These are phyloP conservation scores for Gymnoscelis rufifasciata DNA, from an alignment of 2,888 invertebrate genomes.

Conservation along the genomic window DNA sequence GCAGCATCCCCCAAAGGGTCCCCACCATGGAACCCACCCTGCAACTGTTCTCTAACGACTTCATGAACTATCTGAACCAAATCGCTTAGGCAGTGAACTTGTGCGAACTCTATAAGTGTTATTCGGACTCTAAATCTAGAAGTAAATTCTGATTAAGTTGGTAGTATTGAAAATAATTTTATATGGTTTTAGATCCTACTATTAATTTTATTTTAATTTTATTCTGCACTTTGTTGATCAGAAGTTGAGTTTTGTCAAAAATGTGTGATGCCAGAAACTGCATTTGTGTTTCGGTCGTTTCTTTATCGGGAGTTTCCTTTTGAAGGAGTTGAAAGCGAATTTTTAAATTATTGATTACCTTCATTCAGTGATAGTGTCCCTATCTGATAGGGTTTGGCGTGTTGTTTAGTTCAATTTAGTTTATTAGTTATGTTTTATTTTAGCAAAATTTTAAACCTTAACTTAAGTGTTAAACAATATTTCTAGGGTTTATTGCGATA, in stretches of 20 bases:
- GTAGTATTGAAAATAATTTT: slow-evolving; percentile 77
- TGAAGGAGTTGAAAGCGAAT: slow-evolving; percentile 53
- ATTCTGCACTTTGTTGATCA: slow-evolving; percentile 75
- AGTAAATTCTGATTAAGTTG: slow-evolving; percentile 77
- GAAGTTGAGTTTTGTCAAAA: slow-evolving; percentile 69
- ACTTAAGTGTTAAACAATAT: slow-evolving; percentile 77
- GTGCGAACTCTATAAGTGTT: slow-evolving; percentile 40
- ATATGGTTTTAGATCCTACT: slow-evolving; percentile 72
- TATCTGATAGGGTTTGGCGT: slow-evolving; percentile 72
- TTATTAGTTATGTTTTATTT: slow-evolving; percentile 80
- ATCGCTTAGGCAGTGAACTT: slow-evolving; percentile 67
- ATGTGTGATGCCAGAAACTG: slow-evolving; percentile 71
- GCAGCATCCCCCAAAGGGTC: slow-evolving; percentile 48
- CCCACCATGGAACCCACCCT: slow-evolving; percentile 57
- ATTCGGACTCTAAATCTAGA: slow-evolving; percentile 53
- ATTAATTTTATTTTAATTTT: slow-evolving; percentile 78
- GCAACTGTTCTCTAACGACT: slow-evolving; percentile 81
- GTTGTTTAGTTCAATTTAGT: slow-evolving; percentile 80
- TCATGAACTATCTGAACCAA: slow-evolving; percentile 81
- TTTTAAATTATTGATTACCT: slow-evolving; percentile 68
- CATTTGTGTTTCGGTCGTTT: slow-evolving; percentile 65
- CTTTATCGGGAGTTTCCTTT: slow-evolving; percentile 51
- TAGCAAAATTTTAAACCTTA: slow-evolving; percentile 77
- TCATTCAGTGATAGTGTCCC: slow-evolving; percentile 72
- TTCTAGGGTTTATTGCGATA: slow-evolving; percentile 70